A percentile compares a stretch with the other conserved stretches of the same genome.
Evolutionary conservation across 2,888 invertebrate species (phyloP).

Genomic region (Chymomyza amoena): DNA sequence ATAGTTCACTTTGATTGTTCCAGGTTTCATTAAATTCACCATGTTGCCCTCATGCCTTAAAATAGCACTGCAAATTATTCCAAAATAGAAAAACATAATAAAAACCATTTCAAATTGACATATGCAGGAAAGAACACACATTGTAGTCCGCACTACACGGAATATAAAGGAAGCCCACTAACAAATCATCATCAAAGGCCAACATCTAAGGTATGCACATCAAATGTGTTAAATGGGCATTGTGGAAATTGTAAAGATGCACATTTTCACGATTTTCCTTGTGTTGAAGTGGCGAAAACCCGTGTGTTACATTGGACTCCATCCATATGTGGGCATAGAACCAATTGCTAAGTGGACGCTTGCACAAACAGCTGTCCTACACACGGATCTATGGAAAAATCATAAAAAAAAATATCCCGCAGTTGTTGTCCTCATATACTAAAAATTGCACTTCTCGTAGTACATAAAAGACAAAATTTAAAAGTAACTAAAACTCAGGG

Average conservation of each 20-base stretch:
- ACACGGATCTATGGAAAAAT: conserved; percentile 65
- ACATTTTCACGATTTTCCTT: conserved; percentile 28
- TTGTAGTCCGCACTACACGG: conserved; percentile 9
- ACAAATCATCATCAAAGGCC: conserved; percentile 59
- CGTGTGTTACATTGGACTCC: not conserved
- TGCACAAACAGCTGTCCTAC: conserved; percentile 58
- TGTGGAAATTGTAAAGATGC: not conserved
- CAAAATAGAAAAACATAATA: conserved; percentile 26
- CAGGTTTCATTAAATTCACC: not conserved
- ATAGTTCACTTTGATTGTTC: not conserved
- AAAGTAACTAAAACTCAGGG: conserved; percentile 22
- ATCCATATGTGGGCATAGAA: conserved; percentile 58
- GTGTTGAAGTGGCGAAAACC: conserved; percentile 33
- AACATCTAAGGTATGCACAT: conserved; percentile 57
- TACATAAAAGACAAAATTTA: conserved; percentile 51
- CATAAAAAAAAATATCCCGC: conserved; percentile 55
- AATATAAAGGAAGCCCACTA: conserved; percentile 19
- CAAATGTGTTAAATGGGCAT: conserved; percentile 47
- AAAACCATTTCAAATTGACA: conserved; percentile 21
- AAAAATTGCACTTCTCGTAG: conserved; percentile 72
- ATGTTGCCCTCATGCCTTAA: not conserved
- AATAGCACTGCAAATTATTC: conserved; percentile 4
- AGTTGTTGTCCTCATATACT: conserved; percentile 4
- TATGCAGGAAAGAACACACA: conserved; percentile 30
- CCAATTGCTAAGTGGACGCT: conserved; percentile 66